phyloP scores from a whole-genome alignment of 2,797 vertebrate genomes.

The Miichthys miiuy region DNA sequence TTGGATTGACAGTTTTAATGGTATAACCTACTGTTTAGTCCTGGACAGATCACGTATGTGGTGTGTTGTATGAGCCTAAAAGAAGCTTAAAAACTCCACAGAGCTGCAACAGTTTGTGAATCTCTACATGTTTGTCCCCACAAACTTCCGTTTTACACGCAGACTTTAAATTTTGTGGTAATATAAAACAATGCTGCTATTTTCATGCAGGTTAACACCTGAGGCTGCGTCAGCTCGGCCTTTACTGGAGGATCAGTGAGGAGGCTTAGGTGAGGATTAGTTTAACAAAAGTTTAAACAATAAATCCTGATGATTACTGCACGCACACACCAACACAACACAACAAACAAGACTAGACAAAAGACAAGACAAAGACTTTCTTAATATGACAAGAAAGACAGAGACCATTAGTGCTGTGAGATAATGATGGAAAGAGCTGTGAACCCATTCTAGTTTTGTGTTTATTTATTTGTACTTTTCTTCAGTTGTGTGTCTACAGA shows the following conservation, averaged over 20 bases:
- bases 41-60: neutral
- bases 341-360: neutral
- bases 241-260: conserved; percentile 4
- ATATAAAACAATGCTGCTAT: neutral
- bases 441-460: too few species aligned
- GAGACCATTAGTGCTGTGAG: too few species aligned
- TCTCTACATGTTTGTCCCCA: neutral
- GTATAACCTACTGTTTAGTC: neutral
- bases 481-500: too few species aligned
- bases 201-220: too few species aligned
- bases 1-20: neutral
- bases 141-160: neutral
- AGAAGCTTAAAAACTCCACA: neutral
- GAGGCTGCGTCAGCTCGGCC: too few species aligned
- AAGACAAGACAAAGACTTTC: neutral
- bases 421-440: too few species aligned
- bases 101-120: neutral
- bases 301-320: conserved; percentile 1
- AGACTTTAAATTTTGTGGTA: neutral
- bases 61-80: neutral
- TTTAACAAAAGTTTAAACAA: neutral
- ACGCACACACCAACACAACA: neutral
- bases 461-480: too few species aligned
- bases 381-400: too few species aligned
- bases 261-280: conserved; percentile 10